Percentiles rank a stretch among this genome's conserved stretches.
Evolutionary conservation across 2,113 vertebrate genomes (phyloP).

Genomic region (Crotalus horridus): DNA sequence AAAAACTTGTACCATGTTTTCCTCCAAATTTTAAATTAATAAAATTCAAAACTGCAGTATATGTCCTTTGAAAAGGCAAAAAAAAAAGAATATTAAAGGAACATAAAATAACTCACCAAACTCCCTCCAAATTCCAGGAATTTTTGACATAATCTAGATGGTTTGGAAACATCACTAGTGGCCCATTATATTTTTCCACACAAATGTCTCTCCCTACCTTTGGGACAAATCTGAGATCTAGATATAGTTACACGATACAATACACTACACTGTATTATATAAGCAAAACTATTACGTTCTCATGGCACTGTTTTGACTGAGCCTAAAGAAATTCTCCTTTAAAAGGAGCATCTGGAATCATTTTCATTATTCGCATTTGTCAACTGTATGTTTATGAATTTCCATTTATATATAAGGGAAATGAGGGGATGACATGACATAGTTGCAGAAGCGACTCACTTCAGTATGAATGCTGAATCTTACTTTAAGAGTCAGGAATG

Average conservation of each 20-base stretch:
- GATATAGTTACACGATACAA: background rate
- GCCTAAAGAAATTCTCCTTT: background rate
- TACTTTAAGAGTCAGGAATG: background rate
- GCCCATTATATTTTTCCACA: background rate
- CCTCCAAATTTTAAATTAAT: background rate
- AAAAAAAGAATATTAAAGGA: background rate
- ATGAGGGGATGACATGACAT: rapidly evolving
- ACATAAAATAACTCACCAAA: background rate
- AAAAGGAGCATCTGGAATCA: background rate
- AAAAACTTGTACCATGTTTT: background rate
- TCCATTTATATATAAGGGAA: background rate
- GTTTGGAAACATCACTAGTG: background rate
- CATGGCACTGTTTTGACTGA: background rate
- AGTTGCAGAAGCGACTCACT: rapidly evolving
- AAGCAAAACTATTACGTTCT: too few species aligned
- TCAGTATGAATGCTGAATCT: background rate
- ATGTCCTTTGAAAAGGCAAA: background rate
- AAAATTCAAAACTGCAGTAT: background rate
- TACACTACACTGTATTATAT: background rate
- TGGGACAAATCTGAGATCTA: background rate
- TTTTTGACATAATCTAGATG: background rate
- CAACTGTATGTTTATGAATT: background rate
- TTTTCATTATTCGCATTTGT: background rate
- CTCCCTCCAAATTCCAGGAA: background rate
- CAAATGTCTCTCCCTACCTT: background rate